phyloP scores from a whole-genome alignment of 2,797 vertebrate genomes.

The Spheniscus humboldti region DNA sequence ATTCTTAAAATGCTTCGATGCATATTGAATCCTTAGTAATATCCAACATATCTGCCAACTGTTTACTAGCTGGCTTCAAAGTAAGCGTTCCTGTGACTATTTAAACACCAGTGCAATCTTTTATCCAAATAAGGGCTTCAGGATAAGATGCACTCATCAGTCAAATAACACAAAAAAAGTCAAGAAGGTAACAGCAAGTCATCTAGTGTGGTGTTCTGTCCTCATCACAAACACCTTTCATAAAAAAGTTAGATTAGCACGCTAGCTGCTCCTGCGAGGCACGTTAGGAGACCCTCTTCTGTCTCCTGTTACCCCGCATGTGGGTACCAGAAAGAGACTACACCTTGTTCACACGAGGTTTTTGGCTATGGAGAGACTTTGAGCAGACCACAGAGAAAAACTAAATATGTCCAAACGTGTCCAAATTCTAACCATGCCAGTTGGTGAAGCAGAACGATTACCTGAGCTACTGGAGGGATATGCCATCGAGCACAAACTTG shows the following conservation, averaged over 20 bases:
- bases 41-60: neutral
- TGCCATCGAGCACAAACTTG: neutral
- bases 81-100: neutral
- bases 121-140: neutral
- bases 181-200: neutral
- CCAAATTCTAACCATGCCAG: neutral
- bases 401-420: fast-evolving
- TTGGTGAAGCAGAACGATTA: neutral
- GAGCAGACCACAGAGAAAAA: neutral
- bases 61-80: neutral
- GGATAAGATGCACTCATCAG: neutral
- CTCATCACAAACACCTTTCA: neutral
- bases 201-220: neutral
- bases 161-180: neutral
- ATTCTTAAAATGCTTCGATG: neutral
- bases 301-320: fast-evolving
- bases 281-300: neutral
- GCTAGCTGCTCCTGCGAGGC: neutral
- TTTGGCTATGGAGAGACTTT: neutral
- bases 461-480: neutral
- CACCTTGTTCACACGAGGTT: neutral
- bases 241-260: neutral
- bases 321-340: neutral
- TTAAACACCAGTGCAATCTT: neutral
- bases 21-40: neutral